A percentile compares a stretch with the other conserved stretches of the same genome.
Evolutionary conservation across 2,888 invertebrate species (phyloP).

Genomic region (Drosophila conformis): DNA sequence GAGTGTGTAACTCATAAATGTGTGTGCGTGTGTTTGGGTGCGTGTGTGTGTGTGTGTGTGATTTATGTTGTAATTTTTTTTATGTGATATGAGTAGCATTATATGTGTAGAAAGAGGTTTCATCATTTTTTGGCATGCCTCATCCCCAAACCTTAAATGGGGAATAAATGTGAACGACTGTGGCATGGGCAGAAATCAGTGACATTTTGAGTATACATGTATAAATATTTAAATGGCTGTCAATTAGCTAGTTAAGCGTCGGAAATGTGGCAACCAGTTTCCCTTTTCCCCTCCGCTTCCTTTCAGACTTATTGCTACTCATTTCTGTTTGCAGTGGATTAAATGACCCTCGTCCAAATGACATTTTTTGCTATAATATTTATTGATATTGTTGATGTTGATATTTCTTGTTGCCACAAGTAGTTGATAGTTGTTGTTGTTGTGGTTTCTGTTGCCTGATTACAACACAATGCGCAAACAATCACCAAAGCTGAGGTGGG

Average conservation of each 20-base stretch:
- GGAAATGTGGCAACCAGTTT: constrained; percentile 23
- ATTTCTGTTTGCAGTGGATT: constrained; percentile 38
- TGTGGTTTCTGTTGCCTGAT: constrained; percentile 33
- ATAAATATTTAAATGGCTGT: constrained; percentile 39
- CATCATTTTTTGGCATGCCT: constrained; percentile 48
- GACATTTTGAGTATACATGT: constrained; percentile 10
- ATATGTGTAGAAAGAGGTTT: constrained; percentile 44
- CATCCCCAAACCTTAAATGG: constrained; percentile 2
- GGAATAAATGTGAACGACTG: constrained; percentile 12
- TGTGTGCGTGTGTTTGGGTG: constrained; percentile 39
- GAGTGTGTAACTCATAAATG: constrained; percentile 50
- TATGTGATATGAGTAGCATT: constrained; percentile 62
- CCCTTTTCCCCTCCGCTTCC: background rate
- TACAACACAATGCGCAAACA: constrained; percentile 21
- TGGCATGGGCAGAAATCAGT: constrained; percentile 10
- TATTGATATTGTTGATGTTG: constrained; percentile 24
- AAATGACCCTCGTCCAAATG: constrained; percentile 52
- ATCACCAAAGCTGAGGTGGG: constrained; percentile 1
- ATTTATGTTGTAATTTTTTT: constrained; percentile 79
- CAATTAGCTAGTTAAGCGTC: constrained; percentile 44
- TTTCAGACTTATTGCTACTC: constrained; percentile 29
- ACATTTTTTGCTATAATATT: constrained; percentile 16
- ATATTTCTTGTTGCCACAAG: constrained; percentile 19
- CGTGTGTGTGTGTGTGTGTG: constrained; percentile 47
- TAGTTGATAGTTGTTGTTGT: constrained; percentile 1